Evolutionary conservation across 2,113 vertebrate species (phyloP).

Genomic region (Pygoscelis adeliae): DNA sequence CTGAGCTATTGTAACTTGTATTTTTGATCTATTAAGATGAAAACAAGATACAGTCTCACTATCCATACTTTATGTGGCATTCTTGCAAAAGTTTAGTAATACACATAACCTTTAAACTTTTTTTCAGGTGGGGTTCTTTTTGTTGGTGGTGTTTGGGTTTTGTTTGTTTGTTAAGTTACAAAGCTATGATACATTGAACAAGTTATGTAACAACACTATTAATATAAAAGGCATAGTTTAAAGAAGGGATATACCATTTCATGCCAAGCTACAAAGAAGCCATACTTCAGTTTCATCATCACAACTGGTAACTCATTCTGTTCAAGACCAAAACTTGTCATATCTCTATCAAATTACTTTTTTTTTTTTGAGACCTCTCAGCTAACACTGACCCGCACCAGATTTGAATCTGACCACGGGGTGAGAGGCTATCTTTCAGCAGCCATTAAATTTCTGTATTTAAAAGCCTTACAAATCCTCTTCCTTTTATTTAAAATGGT

Average conservation of each 20-base stretch:
- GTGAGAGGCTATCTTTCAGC: background rate
- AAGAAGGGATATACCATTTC: background rate
- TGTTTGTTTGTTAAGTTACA: background rate
- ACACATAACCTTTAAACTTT: background rate
- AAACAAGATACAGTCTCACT: background rate
- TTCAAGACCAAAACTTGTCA: background rate
- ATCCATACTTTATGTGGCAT: background rate
- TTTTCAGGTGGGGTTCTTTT: background rate
- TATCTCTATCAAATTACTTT: background rate
- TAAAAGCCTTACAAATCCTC: background rate
- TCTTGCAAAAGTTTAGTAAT: background rate
- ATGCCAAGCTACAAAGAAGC: background rate
- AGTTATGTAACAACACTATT: background rate
- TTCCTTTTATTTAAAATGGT: background rate
- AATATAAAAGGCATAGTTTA: background rate
- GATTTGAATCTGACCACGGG: background rate
- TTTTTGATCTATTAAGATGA: background rate
- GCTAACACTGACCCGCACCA: background rate
- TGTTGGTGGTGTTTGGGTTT: background rate
- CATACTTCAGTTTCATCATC: background rate
- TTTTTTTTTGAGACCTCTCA: background rate
- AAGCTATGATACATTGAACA: background rate
- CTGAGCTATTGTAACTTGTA: background rate
- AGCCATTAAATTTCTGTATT: background rate
- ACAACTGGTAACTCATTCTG: background rate